Evolutionary conservation across 2,113 vertebrate species (phyloP).

Genomic region (Chitala chitala): DNA sequence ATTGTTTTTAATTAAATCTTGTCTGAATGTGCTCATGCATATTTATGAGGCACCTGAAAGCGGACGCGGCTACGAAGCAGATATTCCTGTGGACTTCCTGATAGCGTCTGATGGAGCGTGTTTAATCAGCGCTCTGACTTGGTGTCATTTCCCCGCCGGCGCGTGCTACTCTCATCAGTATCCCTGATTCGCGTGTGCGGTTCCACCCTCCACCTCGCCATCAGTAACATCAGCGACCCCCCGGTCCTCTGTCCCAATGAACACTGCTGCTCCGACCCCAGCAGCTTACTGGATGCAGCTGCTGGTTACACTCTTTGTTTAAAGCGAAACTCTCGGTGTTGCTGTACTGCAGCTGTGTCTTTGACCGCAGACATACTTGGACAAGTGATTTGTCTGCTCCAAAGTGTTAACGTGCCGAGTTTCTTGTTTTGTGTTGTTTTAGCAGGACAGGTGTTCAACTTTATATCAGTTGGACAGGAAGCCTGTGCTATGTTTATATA

Average conservation of each 20-base stretch:
- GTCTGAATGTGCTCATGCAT: background rate
- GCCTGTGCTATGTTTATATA: conserved; percentile 29
- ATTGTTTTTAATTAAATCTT: conserved; percentile 21
- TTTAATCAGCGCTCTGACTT: background rate
- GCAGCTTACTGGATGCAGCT: too few species aligned
- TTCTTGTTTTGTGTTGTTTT: background rate
- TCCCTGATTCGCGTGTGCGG: too few species aligned
- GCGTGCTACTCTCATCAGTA: too few species aligned
- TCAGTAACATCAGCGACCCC: too few species aligned
- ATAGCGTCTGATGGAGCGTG: background rate
- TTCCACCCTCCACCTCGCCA: too few species aligned
- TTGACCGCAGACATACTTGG: too few species aligned
- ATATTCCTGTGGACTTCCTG: background rate
- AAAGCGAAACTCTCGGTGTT: background rate
- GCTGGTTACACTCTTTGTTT: background rate
- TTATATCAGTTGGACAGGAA: conserved; percentile 24
- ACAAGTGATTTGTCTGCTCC: too few species aligned
- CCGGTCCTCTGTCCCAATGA: too few species aligned
- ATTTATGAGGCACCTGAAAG: background rate
- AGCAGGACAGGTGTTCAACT: background rate
- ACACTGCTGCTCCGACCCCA: too few species aligned
- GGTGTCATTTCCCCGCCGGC: too few species aligned
- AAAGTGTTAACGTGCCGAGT: too few species aligned
- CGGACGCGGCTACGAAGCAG: background rate
- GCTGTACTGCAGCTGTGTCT: background rate